Evolutionary conservation across 2,797 vertebrate genomes (phyloP).

Genomic region (Dromococcyx pavoninus): DNA sequence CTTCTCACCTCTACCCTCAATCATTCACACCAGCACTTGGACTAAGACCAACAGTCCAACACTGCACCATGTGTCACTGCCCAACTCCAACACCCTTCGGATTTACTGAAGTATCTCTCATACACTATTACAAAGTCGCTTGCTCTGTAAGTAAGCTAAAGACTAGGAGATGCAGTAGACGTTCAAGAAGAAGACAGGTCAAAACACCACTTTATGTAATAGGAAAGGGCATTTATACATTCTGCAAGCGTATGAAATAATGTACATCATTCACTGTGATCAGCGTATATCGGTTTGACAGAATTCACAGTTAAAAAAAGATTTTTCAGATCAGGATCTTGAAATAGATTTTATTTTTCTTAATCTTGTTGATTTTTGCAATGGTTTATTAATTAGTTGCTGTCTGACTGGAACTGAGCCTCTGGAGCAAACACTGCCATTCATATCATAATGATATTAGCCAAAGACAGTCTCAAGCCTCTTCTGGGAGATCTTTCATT

Average conservation of each 20-base stretch:
- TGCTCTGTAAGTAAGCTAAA: not conserved
- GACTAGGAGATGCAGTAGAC: not conserved
- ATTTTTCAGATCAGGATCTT: not conserved
- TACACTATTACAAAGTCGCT: not conserved
- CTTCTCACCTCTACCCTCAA: not conserved
- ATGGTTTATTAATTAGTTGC: not conserved
- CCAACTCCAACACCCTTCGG: not conserved
- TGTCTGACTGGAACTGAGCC: not conserved
- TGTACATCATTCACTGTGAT: fast-evolving
- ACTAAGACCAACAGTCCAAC: not conserved
- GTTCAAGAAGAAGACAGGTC: not conserved
- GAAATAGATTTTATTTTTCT: not conserved
- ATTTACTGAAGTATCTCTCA: not conserved
- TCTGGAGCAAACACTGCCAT: not conserved
- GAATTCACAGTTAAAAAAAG: not conserved
- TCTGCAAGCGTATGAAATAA: not conserved
- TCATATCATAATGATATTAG: not conserved
- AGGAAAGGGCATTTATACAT: not conserved
- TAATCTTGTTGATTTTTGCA: not conserved
- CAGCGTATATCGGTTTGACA: not conserved
- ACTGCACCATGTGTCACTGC: fast-evolving
- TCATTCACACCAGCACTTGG: not conserved
- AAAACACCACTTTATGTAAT: not conserved
- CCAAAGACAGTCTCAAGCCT: not conserved
- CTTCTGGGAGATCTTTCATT: not conserved